These are phyloP conservation scores for Rhinogobius similis DNA, from an alignment of 2,113 vertebrate species.

Conservation along the genomic window DNA sequence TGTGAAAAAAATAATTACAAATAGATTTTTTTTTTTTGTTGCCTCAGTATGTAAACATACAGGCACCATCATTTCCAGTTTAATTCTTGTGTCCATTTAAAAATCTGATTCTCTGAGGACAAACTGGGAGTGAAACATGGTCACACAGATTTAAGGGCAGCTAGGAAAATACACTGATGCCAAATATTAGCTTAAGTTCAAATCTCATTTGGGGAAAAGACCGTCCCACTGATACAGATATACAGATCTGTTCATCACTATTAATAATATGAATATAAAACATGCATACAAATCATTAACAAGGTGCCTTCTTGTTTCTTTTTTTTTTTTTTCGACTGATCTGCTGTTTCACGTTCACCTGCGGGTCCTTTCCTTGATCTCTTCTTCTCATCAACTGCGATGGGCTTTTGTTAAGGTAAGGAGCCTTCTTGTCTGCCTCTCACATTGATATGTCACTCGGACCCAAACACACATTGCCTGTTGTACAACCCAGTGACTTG, in stretches of 20 bases:
- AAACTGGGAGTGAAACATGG: too few relatives aligned
- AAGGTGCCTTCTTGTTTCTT: conserved; percentile 85
- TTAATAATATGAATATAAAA: neutral
- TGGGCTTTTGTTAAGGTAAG: conserved; percentile 99
- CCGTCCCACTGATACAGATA: too few relatives aligned
- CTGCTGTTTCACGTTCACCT: conserved; percentile 46
- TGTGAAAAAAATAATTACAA: neutral
- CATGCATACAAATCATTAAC: conserved; percentile 82
- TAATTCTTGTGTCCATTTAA: too few relatives aligned
- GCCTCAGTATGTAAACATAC: too few relatives aligned
- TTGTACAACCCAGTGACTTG: conserved; percentile 49
- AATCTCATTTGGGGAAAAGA: too few relatives aligned
- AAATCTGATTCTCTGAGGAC: too few relatives aligned
- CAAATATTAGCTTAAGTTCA: too few relatives aligned
- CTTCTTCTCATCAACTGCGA: conserved; percentile 66
- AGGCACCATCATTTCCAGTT: too few relatives aligned
- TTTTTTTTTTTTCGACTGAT: conserved; percentile 23
- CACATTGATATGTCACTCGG: conserved; percentile 43
- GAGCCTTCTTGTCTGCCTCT: conserved; percentile 83
- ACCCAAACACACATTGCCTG: conserved; percentile 51
- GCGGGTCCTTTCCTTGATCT: conserved; percentile 12
- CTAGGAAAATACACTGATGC: too few relatives aligned
- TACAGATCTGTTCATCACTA: too few relatives aligned
- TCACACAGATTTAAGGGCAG: too few relatives aligned
- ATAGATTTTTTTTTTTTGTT: too few relatives aligned